Evolutionary conservation across 2,888 invertebrate genomes (phyloP).

Genomic region (Epinotia demarniana): DNA sequence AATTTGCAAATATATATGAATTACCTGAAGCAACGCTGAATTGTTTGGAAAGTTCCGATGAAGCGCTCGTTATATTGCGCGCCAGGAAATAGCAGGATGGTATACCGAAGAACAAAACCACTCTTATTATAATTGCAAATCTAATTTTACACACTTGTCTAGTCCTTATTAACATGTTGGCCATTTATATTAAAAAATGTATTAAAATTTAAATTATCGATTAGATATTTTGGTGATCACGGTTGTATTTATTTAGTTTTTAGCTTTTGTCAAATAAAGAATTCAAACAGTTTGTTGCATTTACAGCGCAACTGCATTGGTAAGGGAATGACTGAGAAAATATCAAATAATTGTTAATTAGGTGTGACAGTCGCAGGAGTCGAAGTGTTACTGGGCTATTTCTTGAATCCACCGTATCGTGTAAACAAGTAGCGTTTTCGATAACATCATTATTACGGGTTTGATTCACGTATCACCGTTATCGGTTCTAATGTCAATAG

Average conservation of each 20-base stretch:
- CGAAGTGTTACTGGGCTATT: slow-evolving; percentile 57
- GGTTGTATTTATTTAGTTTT: slow-evolving; percentile 37
- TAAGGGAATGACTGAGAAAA: slow-evolving; percentile 48
- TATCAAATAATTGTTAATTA: slow-evolving; percentile 54
- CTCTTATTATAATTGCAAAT: slow-evolving; percentile 64
- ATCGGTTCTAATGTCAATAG: slow-evolving; percentile 67
- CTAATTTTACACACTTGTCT: slow-evolving; percentile 63
- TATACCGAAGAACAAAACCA: slow-evolving; percentile 68
- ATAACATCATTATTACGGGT: slow-evolving; percentile 59
- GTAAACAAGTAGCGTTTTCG: slow-evolving; percentile 66
- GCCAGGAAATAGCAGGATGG: slow-evolving; percentile 65
- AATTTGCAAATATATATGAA: not conserved
- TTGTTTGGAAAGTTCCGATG: not conserved
- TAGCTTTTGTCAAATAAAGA: slow-evolving; percentile 73
- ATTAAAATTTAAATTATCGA: slow-evolving; percentile 46
- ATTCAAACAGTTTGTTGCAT: slow-evolving; percentile 72
- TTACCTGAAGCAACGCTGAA: slow-evolving; percentile 35
- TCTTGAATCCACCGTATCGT: slow-evolving; percentile 51
- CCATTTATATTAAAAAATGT: slow-evolving; percentile 61
- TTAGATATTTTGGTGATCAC: slow-evolving; percentile 51
- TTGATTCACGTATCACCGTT: slow-evolving; percentile 53
- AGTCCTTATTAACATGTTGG: slow-evolving; percentile 79
- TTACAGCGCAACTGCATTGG: slow-evolving; percentile 70
- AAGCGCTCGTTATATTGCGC: slow-evolving; percentile 32
- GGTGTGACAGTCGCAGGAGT: slow-evolving; percentile 55